These are phyloP conservation scores for Channa maculata DNA, from an alignment of 2,113 vertebrate genomes.

Conservation along the genomic window DNA sequence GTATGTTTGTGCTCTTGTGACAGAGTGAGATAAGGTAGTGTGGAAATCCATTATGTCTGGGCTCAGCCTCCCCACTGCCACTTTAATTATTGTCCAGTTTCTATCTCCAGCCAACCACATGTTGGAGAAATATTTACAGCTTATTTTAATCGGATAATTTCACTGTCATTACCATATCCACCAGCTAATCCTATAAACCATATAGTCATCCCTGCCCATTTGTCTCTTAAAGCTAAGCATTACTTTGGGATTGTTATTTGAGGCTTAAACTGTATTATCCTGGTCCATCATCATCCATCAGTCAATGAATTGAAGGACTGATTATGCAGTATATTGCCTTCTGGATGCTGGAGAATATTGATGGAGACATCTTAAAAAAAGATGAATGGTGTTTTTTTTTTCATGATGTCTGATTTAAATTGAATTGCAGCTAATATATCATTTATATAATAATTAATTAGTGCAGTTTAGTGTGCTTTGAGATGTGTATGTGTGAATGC, in stretches of 20 bases:
- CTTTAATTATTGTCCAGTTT: slow-evolving; percentile 26
- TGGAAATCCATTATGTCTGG: slow-evolving; percentile 43
- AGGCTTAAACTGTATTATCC: slow-evolving; percentile 15
- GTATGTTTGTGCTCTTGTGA: slow-evolving; percentile 30
- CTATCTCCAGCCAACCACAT: slow-evolving; percentile 34
- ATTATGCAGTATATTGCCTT: slow-evolving; percentile 39
- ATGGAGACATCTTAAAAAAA: slow-evolving; percentile 49
- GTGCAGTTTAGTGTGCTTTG: not conserved
- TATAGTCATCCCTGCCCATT: slow-evolving; percentile 19
- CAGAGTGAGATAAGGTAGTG: slow-evolving; percentile 47
- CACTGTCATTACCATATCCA: slow-evolving; percentile 16
- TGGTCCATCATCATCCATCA: slow-evolving; percentile 43
- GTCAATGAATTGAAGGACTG: slow-evolving; percentile 47
- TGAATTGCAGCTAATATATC: slow-evolving; percentile 49
- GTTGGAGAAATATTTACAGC: slow-evolving; percentile 23
- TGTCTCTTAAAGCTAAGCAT: slow-evolving; percentile 21
- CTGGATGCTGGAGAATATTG: slow-evolving; percentile 37
- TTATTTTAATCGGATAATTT: slow-evolving; percentile 49
- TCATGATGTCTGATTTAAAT: slow-evolving; percentile 35
- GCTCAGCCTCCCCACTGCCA: slow-evolving; percentile 10
- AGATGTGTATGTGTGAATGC: not conserved
- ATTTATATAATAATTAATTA: slow-evolving; percentile 46
- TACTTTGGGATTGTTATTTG: slow-evolving; percentile 4
- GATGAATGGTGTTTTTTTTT: slow-evolving; percentile 23
- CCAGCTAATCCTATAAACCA: slow-evolving; percentile 44